phyloP scores from a whole-genome alignment of 2,113 vertebrate genomes.

The Phoxinus phoxinus region DNA sequence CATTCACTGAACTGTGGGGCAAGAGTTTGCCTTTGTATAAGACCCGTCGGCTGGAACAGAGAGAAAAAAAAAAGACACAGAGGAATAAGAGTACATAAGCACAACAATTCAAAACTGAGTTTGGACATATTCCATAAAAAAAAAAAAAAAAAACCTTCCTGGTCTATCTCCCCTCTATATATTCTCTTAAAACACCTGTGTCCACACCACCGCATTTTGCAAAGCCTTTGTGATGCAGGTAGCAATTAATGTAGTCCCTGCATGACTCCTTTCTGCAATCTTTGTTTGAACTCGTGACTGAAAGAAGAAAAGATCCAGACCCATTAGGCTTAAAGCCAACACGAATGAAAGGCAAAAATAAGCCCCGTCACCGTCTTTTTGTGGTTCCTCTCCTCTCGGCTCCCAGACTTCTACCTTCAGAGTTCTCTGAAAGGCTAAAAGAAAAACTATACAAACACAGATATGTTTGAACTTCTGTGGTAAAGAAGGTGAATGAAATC shows the following conservation, averaged over 20 bases:
- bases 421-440: slow-evolving; percentile 21
- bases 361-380: background rate
- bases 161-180: slow-evolving; percentile 37
- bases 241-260: slow-evolving; percentile 58
- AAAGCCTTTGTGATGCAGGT: slow-evolving; percentile 62
- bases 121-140: slow-evolving; percentile 47
- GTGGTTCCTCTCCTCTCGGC: slow-evolving; percentile 2
- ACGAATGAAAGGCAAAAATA: slow-evolving; percentile 25
- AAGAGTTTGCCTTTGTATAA: slow-evolving; percentile 48
- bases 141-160: slow-evolving; percentile 7
- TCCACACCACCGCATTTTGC: slow-evolving; percentile 63
- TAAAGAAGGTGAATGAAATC: slow-evolving; percentile 23
- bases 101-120: slow-evolving; percentile 33
- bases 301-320: slow-evolving; percentile 42
- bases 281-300: slow-evolving; percentile 60
- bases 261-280: slow-evolving; percentile 52
- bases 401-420: slow-evolving; percentile 15
- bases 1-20: slow-evolving; percentile 45
- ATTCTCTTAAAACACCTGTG: slow-evolving; percentile 65
- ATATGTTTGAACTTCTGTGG: slow-evolving; percentile 39
- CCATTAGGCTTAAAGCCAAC: slow-evolving; percentile 39
- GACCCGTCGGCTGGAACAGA: slow-evolving; percentile 46
- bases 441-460: slow-evolving; percentile 23
- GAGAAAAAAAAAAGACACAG: slow-evolving; percentile 25
- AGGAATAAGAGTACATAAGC: background rate